Conservation (phyloP, 1,140 invertebrate species). For the Aphelenchoides fujianensis region DNA sequence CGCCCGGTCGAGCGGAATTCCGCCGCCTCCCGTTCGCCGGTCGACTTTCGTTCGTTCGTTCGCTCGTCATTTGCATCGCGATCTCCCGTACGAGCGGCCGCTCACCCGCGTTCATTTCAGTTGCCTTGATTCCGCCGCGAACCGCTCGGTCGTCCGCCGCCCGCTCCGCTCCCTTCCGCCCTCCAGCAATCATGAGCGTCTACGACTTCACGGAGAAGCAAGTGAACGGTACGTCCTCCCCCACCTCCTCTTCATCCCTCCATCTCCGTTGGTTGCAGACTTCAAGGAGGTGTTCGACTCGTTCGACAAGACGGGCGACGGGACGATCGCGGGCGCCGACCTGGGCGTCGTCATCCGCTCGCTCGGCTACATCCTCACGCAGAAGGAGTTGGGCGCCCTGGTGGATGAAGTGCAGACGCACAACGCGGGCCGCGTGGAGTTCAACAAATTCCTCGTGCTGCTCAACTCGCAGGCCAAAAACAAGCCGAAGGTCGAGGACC, state of each 20-base stretch:
- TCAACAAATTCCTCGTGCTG: not conserved
- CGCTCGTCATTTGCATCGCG: too few relatives aligned
- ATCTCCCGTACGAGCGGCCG: too few relatives aligned
- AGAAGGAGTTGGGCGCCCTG: not conserved
- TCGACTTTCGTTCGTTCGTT: too few relatives aligned
- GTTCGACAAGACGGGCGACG: not conserved
- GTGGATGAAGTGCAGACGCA: not conserved
- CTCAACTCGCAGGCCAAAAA: not conserved
- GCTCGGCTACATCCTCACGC: not conserved
- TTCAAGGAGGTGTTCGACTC: not conserved
- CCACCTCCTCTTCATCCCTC: not conserved
- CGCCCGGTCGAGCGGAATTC: too few relatives aligned
- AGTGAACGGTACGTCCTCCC: not conserved
- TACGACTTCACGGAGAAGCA: constrained; percentile 2
- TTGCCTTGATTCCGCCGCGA: too few relatives aligned
- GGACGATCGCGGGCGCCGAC: not conserved
- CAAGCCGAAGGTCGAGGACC: not conserved
- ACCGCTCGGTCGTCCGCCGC: too few relatives aligned
- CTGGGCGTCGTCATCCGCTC: not conserved
- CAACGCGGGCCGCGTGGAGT: not conserved
- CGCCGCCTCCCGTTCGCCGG: too few relatives aligned
- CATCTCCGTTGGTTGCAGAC: too few relatives aligned
- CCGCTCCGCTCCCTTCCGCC: too few relatives aligned
- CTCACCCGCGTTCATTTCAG: too few relatives aligned
- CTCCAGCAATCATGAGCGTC: too few relatives aligned